Conservation (phyloP, 2,888 invertebrate species). For the Sisyra terminalis region DNA sequence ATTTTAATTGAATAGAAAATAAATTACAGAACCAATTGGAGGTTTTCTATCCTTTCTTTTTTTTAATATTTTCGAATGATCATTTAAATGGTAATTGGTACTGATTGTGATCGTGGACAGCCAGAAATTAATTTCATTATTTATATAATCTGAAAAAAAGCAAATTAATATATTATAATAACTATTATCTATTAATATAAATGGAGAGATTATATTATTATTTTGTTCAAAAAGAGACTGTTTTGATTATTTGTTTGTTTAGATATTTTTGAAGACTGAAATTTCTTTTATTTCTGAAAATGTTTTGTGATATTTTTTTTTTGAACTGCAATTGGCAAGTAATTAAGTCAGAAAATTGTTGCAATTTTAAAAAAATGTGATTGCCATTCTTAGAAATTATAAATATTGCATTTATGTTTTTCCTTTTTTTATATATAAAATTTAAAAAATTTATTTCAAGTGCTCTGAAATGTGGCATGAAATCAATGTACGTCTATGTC, state of each 20-base stretch:
- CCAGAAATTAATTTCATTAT: constrained; percentile 4
- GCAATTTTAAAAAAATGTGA: constrained; percentile 7
- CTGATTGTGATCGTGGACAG: no score
- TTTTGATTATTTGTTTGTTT: constrained; percentile 7
- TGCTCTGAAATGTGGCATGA: not conserved
- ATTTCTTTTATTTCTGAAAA: constrained; percentile 7
- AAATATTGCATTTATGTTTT: not conserved
- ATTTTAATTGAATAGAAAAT: no score
- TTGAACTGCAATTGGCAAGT: constrained; percentile 8
- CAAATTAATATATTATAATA: constrained; percentile 3
- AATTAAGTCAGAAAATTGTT: constrained; percentile 5
- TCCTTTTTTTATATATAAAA: not conserved
- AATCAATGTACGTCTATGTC: no score
- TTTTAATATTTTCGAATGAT: no score
- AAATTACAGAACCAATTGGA: no score
- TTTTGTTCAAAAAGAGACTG: not conserved
- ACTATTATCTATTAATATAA: constrained; percentile 7
- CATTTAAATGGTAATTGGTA: no score
- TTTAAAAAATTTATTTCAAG: not conserved
- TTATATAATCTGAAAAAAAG: constrained; percentile 5
- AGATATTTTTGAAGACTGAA: constrained; percentile 8
- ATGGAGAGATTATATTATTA: constrained; percentile 7
- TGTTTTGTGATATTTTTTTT: constrained; percentile 9
- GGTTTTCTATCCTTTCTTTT: no score
- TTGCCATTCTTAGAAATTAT: not conserved